These are phyloP conservation scores for Cardiocondyla obscurior DNA, from an alignment of 1,140 invertebrate species.

Conservation along the genomic window DNA sequence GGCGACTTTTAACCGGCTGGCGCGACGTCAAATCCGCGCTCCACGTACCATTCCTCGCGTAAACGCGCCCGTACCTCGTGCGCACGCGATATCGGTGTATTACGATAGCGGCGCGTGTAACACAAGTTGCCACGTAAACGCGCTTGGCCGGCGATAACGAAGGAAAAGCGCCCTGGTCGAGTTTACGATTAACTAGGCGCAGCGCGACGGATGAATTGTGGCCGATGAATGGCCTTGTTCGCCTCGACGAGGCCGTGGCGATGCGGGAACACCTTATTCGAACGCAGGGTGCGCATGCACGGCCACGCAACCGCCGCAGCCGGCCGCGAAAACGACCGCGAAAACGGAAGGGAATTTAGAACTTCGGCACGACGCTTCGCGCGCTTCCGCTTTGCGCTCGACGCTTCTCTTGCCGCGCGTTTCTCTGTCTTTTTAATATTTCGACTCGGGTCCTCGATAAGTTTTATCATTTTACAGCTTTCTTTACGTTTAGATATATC, in stretches of 20 bases:
- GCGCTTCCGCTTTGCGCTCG: constrained; percentile 17
- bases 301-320: neutral
- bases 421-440: constrained; percentile 3
- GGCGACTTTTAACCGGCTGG: constrained; percentile 53
- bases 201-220: constrained; percentile 63
- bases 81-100: constrained; percentile 9
- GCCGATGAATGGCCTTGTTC: constrained; percentile 70
- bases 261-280: constrained; percentile 51
- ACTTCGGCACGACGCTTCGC: constrained; percentile 27
- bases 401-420: neutral
- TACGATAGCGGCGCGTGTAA: constrained; percentile 47
- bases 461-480: no score
- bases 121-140: neutral
- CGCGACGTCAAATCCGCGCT: constrained; percentile 47
- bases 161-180: constrained; percentile 51
- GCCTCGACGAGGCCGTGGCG: constrained; percentile 61
- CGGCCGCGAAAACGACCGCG: neutral
- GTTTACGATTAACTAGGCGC: constrained; percentile 61
- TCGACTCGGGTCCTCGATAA: no score
- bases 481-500: no score
- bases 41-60: neutral
- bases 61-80: neutral
- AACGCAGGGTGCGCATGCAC: constrained; percentile 35
- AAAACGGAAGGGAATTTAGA: constrained; percentile 41
- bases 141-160: neutral